Evolutionary conservation across 2,797 vertebrate genomes (phyloP).

Genomic region (Galaxias olidus): DNA sequence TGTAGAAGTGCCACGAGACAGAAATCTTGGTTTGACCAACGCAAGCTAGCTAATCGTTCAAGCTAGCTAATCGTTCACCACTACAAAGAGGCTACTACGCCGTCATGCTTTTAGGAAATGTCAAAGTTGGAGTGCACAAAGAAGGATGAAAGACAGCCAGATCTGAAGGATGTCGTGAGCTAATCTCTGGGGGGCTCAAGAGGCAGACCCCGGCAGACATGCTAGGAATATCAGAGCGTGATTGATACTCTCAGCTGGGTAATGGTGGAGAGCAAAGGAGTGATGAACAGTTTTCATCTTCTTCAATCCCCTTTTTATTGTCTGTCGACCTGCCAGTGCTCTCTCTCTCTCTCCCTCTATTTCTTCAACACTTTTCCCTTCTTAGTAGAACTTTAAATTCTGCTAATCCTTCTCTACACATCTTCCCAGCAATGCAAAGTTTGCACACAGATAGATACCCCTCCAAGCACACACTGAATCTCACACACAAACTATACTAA

Average conservation of each 20-base stretch:
- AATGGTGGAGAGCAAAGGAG: constrained; percentile 51
- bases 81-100: constrained; percentile 44
- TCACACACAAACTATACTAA: too few relatives aligned
- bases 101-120: constrained; percentile 59
- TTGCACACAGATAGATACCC: not conserved
- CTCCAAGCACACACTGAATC: not conserved
- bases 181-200: constrained; percentile 55
- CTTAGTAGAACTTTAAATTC: not conserved
- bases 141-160: constrained; percentile 60
- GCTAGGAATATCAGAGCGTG: constrained; percentile 69
- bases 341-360: constrained; percentile 10
- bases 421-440: not conserved
- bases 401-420: not conserved
- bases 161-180: constrained; percentile 69
- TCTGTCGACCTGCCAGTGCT: constrained; percentile 9
- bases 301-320: constrained; percentile 41
- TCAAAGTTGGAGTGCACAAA: constrained; percentile 52
- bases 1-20: constrained; percentile 23
- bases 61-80: constrained; percentile 6
- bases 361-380: not conserved
- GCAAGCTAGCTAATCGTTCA: constrained; percentile 4
- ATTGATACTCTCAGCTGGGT: constrained; percentile 65
- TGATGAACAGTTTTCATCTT: constrained; percentile 56
- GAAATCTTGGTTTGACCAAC: constrained; percentile 1
- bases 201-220: constrained; percentile 62